A percentile compares a stretch with the other conserved stretches of the same genome.
Evolutionary conservation across 2,888 invertebrate species (phyloP).

Genomic region (Trichopoda pennipes): DNA sequence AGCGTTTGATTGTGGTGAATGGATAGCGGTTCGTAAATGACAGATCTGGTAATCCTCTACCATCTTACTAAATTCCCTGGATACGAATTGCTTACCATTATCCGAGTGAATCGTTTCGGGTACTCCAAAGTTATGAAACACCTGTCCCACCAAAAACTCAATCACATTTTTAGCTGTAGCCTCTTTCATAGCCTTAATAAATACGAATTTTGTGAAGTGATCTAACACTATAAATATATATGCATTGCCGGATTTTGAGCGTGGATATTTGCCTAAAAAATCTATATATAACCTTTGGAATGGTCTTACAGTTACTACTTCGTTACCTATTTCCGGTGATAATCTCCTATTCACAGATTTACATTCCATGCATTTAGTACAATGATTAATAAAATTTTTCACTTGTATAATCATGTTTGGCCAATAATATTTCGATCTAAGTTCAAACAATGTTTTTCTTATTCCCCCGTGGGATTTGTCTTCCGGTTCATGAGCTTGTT

Average conservation of each 20-base stretch:
- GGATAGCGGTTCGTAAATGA: neutral
- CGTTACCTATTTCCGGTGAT: no score
- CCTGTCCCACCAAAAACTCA: neutral
- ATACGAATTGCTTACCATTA: neutral
- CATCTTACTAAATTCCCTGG: neutral
- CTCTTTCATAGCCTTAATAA: no score
- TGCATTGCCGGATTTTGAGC: no score
- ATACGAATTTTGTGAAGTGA: no score
- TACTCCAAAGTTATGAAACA: neutral
- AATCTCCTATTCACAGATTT: no score
- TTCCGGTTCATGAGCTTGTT: slow-evolving; percentile 22
- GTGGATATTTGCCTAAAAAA: no score
- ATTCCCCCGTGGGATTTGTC: slow-evolving; percentile 14
- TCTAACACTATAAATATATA: no score
- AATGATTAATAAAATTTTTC: neutral
- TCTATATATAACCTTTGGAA: no score
- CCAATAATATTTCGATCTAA: slow-evolving; percentile 30
- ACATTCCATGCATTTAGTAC: no score
- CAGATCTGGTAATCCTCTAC: neutral
- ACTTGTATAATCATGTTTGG: slow-evolving; percentile 28
- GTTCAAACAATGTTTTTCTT: slow-evolving; percentile 10
- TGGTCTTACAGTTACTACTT: no score
- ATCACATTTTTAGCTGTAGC: no score
- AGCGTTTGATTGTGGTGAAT: neutral
- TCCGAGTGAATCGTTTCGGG: neutral